phyloP scores from a whole-genome alignment of 2,113 vertebrate species.

The Neotoma lepida region DNA sequence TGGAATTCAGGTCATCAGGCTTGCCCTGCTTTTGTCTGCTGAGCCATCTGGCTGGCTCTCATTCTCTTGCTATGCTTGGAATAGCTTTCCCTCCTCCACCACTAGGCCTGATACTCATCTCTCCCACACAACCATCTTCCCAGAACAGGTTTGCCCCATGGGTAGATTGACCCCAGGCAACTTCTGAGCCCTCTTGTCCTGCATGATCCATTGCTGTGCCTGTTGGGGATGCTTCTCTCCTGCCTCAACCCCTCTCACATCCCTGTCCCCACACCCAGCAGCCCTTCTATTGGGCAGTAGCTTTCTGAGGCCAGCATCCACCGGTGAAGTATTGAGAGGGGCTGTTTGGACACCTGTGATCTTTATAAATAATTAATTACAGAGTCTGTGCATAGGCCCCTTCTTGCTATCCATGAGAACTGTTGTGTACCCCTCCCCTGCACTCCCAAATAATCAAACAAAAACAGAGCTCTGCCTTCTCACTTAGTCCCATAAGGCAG shows the following conservation, averaged over 20 bases:
- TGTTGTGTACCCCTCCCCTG: background rate
- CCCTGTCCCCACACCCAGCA: background rate
- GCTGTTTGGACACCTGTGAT: background rate
- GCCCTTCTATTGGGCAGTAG: background rate
- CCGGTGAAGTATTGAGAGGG: background rate
- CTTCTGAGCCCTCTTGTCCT: background rate
- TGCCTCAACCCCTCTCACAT: too few species aligned
- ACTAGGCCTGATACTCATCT: background rate
- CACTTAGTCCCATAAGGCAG: background rate
- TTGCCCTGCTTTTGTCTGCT: background rate
- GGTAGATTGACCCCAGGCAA: background rate
- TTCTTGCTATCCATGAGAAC: background rate
- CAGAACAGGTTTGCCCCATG: background rate
- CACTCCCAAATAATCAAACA: background rate
- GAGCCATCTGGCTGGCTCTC: background rate
- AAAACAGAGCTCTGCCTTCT: background rate
- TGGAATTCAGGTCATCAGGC: background rate
- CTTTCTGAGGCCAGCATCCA: background rate
- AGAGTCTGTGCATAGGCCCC: background rate
- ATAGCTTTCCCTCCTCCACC: background rate
- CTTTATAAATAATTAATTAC: conserved; percentile 1
- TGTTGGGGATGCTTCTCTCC: background rate
- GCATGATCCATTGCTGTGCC: background rate
- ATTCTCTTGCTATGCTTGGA: background rate
- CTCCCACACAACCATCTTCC: background rate